Percentiles rank a stretch among this genome's conserved stretches.
Evolutionary conservation across 2,113 vertebrate genomes (phyloP).

Genomic region (Amia ocellicauda): DNA sequence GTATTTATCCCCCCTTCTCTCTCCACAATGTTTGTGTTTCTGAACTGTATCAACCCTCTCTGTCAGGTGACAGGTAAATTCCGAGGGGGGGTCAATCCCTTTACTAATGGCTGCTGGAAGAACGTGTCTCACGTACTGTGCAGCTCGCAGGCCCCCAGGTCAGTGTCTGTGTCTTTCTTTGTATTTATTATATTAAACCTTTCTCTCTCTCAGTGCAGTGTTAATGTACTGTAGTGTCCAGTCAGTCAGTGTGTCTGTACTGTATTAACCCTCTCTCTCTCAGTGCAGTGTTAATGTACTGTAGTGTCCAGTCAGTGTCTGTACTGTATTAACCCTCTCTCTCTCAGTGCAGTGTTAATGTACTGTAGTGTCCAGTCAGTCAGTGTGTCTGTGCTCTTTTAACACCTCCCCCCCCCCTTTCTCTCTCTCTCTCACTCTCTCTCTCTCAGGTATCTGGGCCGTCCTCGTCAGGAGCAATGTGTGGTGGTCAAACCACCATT

Average conservation of each 20-base stretch:
- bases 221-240: not conserved
- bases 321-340: too few relatives aligned
- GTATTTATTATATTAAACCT: not conserved
- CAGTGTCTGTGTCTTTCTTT: not conserved
- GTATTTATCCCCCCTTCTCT: not conserved
- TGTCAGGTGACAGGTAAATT: constrained; percentile 93
- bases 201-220: constrained; percentile 15
- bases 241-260: too few relatives aligned
- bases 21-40: too few relatives aligned
- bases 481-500: constrained; percentile 86
- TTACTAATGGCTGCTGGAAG: constrained; percentile 88
- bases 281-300: too few relatives aligned
- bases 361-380: too few relatives aligned
- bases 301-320: too few relatives aligned
- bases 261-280: too few relatives aligned
- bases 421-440: constrained; percentile 5
- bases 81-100: constrained; percentile 91
- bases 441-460: constrained; percentile 77
- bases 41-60: not conserved
- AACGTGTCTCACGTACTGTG: constrained; percentile 91
- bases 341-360: too few relatives aligned
- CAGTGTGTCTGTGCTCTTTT: constrained; percentile 15
- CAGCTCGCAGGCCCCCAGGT: constrained; percentile 93
- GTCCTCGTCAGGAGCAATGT: constrained; percentile 68
- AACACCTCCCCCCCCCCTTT: constrained; percentile 7